Evolutionary conservation across 2,113 vertebrate species (phyloP).

Genomic region (Cavia porcellus): DNA sequence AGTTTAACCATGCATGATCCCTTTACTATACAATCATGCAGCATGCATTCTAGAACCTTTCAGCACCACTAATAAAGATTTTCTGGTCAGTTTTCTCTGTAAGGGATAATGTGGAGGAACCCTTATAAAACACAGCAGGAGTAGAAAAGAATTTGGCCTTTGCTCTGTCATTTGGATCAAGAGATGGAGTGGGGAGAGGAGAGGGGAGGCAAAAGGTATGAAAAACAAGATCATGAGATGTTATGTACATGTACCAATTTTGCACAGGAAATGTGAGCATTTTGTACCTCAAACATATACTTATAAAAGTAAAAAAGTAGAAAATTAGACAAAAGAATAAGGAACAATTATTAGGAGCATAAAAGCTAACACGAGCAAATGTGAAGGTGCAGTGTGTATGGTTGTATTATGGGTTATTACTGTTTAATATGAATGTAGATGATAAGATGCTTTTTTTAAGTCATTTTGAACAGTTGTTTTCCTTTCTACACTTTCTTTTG

Average conservation of each 20-base stretch:
- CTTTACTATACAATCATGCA: neutral
- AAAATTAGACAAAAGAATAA: neutral
- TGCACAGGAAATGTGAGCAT: neutral
- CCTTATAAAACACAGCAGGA: neutral
- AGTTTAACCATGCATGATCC: neutral
- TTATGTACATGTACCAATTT: neutral
- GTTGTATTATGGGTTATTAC: neutral
- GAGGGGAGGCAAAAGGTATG: neutral
- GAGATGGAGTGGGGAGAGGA: neutral
- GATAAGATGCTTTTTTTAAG: neutral
- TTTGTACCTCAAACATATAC: neutral
- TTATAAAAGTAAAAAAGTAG: neutral
- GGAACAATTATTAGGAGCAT: neutral
- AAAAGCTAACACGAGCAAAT: neutral
- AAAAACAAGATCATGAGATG: neutral
- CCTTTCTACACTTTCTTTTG: neutral
- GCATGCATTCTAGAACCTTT: neutral
- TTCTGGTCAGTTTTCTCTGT: neutral
- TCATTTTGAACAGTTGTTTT: neutral
- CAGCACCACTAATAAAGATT: neutral
- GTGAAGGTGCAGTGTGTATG: neutral
- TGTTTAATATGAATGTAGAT: neutral
- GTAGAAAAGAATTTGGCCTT: neutral
- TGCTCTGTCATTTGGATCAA: neutral
- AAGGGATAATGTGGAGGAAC: neutral